These are phyloP conservation scores for Leptinotarsa peninsularis DNA, from an alignment of 2,888 invertebrate species.

Conservation along the genomic window DNA sequence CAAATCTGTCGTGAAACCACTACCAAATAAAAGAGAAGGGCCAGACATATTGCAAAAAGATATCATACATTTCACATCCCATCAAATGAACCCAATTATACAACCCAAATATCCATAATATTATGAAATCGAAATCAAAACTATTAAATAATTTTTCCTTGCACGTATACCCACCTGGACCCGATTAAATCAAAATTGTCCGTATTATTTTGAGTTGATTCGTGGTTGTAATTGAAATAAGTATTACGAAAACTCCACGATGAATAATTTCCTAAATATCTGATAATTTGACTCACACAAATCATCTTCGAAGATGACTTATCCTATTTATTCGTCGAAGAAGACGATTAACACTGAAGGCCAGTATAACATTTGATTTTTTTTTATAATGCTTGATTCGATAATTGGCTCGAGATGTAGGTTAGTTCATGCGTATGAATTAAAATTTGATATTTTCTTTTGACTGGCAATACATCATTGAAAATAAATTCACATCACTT, in stretches of 20 bases:
- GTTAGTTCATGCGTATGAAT: background rate
- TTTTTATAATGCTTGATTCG: constrained; percentile 5
- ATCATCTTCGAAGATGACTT: constrained; percentile 1
- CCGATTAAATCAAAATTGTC: background rate
- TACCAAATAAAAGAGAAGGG: no score
- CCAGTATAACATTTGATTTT: background rate
- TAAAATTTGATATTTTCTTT: background rate
- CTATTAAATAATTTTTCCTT: background rate
- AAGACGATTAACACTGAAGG: constrained; percentile 16
- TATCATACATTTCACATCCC: background rate
- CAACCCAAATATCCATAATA: background rate
- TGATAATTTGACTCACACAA: constrained; percentile 16
- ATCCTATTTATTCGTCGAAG: background rate
- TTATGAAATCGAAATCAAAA: background rate
- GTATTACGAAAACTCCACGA: constrained; percentile 19
- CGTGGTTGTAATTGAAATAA: background rate
- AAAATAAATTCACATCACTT: background rate
- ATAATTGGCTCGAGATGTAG: constrained; percentile 16
- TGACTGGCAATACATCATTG: background rate
- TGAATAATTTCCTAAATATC: constrained; percentile 12
- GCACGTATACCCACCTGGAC: background rate
- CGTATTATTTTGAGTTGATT: background rate
- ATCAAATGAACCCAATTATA: background rate
- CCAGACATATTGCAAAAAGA: background rate
- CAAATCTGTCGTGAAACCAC: no score